Percentiles rank a stretch among this genome's conserved stretches.
These are phyloP conservation scores for Trinorchestia longiramus DNA, from an alignment of 1,140 invertebrate genomes.

Conservation along the genomic window DNA sequence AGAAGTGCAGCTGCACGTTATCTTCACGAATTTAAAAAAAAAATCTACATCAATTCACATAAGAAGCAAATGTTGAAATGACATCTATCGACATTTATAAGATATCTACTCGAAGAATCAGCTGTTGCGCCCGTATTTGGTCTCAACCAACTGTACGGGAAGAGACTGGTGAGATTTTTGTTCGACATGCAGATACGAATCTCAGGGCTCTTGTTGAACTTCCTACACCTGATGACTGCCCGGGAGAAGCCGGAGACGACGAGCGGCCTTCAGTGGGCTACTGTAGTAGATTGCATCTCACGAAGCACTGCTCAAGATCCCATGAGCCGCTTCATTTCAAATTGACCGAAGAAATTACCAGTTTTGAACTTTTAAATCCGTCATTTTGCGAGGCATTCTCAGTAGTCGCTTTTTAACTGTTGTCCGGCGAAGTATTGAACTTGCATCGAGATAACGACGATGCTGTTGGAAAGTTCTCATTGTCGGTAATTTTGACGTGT, in stretches of 20 bases:
- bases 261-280: neutral
- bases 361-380: slow-evolving; percentile 45
- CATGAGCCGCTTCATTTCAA: slow-evolving; percentile 49
- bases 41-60: no score
- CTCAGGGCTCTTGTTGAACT: neutral
- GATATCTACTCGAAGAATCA: no score
- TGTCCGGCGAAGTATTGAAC: neutral
- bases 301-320: neutral
- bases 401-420: neutral
- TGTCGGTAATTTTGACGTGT: neutral
- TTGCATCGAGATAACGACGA: neutral
- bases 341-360: slow-evolving; percentile 44
- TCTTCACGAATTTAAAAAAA: no score
- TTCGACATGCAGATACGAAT: neutral
- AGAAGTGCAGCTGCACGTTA: no score
- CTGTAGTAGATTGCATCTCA: neutral
- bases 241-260: no score
- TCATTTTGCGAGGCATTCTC: slow-evolving; percentile 28
- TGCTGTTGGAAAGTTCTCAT: neutral
- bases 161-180: neutral
- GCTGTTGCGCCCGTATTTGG: no score
- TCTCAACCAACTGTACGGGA: neutral
- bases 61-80: no score
- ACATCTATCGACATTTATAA: no score
- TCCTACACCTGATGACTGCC: neutral